Evolutionary conservation across 2,888 invertebrate genomes (phyloP).

Genomic region (Ophonus ardosiacus): DNA sequence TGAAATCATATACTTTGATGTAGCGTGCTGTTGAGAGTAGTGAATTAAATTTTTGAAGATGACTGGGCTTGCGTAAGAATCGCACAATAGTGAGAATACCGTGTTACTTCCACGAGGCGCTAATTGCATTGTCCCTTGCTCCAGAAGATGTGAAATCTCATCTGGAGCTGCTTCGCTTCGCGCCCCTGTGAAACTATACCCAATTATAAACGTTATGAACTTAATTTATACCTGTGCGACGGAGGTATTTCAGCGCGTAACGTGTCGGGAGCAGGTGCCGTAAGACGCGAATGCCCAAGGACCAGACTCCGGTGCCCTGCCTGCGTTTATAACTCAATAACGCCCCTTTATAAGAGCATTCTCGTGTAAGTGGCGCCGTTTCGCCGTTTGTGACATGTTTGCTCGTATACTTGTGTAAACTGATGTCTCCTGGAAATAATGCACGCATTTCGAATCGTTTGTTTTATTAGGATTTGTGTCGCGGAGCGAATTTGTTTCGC

Average conservation of each 20-base stretch:
- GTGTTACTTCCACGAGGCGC: conserved; percentile 9
- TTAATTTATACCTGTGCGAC: conserved; percentile 59
- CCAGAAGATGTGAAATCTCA: conserved; percentile 52
- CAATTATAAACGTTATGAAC: conserved; percentile 62
- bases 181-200: conserved; percentile 60
- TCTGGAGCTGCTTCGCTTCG: conserved; percentile 9
- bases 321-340: conserved; percentile 70
- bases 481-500: conserved; percentile 36
- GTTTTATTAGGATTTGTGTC: conserved; percentile 68
- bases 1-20: background rate
- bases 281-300: conserved; percentile 18
- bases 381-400: conserved; percentile 71
- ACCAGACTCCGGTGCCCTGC: background rate
- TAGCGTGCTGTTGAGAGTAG: background rate
- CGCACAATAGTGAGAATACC: conserved; percentile 19
- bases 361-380: conserved; percentile 71
- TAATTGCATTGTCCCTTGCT: conserved; percentile 43
- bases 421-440: conserved; percentile 70
- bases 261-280: background rate
- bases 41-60: conserved; percentile 19
- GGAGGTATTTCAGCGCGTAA: conserved; percentile 37
- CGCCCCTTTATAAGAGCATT: conserved; percentile 71
- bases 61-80: conserved; percentile 1
- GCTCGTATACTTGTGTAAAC: conserved; percentile 71
- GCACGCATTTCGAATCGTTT: conserved; percentile 70